Evolutionary conservation across 1,140 invertebrate species (phyloP), one percentile per base, ranked within the genome.

Genomic region (Saccostrea cuccullata): DNA sequence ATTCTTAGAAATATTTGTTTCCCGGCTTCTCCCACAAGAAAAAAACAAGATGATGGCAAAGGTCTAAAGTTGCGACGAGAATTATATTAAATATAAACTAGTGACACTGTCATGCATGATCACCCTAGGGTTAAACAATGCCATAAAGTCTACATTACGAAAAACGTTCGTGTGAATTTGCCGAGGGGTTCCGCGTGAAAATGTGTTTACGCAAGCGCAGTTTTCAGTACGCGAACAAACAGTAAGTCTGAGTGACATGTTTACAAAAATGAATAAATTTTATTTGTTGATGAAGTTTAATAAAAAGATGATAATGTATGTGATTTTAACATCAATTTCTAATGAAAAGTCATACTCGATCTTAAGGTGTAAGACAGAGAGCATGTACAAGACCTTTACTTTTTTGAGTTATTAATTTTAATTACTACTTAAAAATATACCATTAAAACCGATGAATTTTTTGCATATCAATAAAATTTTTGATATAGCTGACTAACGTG

Each of bases 71-170:
- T 73, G 26, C 26, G 70, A 36, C 26, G 26, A 73, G 30, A 73
- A 73, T 73, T 12, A 73, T 30, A 73, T 73, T 36, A 73, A 30
- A 73, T 73, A 73, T 73, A 73, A 73, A 73, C 26, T 26, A 73
- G 23, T 15, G 30, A 73, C 70, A 30, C 70, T 36, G 70, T 73
- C 70, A 73, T 26, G 70, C 70, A 73, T 73, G 70, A 73, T 73
- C 70, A 73, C 70, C 70, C 23, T 73, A 73, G 30, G 70, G 70
- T 73, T 73, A 13, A 64, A 73, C 70, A 73, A 73, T 73, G 23
- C 26, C 70, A 36, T 73, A 30, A 73, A 73, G 70, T 73, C 70
- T 30, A 13, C 26, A 36, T 73, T 73, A 73, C 70, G 30, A 30
- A 30, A 73, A 73, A 26, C 70, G 70, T 73, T 30, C 70, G 70